Base-by-base conservation (phyloP, 30 jellyfish, hydroid and myxozoan species). In the Hydra vulgaris region DNA sequence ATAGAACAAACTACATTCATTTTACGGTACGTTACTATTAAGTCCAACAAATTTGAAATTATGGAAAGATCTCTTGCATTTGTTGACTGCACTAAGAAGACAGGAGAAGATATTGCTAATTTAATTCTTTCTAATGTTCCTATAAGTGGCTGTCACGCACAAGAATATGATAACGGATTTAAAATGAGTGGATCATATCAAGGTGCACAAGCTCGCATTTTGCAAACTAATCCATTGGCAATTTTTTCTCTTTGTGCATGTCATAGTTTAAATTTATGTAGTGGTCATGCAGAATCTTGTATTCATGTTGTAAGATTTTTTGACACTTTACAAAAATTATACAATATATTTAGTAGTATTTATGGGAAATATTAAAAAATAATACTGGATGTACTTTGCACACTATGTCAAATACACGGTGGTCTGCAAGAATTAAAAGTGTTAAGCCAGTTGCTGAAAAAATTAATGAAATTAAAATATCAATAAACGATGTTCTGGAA, bases 21-120 rank as follows among this genome's bases (percentile, higher is more conserved):
- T 40, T 40, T 40, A 40, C 27, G 92, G 87, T 83, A 83, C 74
- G 71, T 83, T 27, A 76, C 69, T 73, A 82, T 22, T 17, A 74
- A 76, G 18, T 61, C 68, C 73, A 66, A 83, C 40, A 74, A 19
- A n/a, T 67, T 54, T 71, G 23, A 71, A 40, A 40, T 40, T 40
- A 40, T 40, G 61, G 61, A 40, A 40, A 40, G 61, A 5, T 40
- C 12, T 40, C 61, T 40, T 40, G 61, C 61, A 40, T 40, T 40
- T 40, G 61, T 40, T 40, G 61, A 40, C 61, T 40, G 88, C 27
- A 53, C 19, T 54, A 66, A 74, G 77, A 83, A 66, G 81, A 21
- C 87, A 21, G 82, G 88, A 26, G 66, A 27, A 16, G 82, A 83
- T 69, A 84, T 84, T 66, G 84, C 73, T 25, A 19, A 53, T 18